Conservation (phyloP, 1,140 invertebrate genomes). For the Mylabris phalerata region DNA sequence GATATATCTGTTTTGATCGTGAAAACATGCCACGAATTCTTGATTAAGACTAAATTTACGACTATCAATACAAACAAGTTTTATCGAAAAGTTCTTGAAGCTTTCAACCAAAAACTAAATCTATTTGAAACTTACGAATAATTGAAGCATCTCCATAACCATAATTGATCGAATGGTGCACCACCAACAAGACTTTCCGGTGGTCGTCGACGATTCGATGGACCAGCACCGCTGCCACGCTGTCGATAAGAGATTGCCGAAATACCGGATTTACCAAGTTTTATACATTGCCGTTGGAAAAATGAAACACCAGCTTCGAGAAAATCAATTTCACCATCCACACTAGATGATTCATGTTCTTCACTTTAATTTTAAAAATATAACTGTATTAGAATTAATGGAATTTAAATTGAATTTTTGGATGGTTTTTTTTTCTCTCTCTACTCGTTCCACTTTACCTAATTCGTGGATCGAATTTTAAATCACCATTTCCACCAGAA, state of each 20-base stretch:
- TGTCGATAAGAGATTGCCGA: constrained; percentile 47
- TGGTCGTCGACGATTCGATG: constrained; percentile 38
- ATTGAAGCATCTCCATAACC: constrained; percentile 60
- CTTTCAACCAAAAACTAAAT: too few relatives aligned
- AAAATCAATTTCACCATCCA: constrained; percentile 49
- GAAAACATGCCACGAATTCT: constrained; percentile 12
- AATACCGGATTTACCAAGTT: constrained; percentile 37
- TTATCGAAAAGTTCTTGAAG: too few relatives aligned
- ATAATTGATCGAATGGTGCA: constrained; percentile 49
- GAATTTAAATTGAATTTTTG: too few relatives aligned
- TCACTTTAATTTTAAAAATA: constrained; percentile 29
- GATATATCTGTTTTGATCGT: constrained; percentile 16
- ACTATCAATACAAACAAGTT: neutral
- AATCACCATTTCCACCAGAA: constrained; percentile 41
- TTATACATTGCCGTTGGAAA: constrained; percentile 46
- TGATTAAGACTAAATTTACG: constrained; percentile 16
- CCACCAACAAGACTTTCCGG: constrained; percentile 45
- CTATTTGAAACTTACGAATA: constrained; percentile 48
- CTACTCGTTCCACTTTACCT: constrained; percentile 31
- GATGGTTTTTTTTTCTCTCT: too few relatives aligned
- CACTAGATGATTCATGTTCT: constrained; percentile 37
- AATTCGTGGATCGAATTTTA: constrained; percentile 46
- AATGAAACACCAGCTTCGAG: constrained; percentile 52
- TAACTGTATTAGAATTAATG: too few relatives aligned
- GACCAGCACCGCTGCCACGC: constrained; percentile 42